Base-by-base conservation (phyloP, 2,797 vertebrate genomes). In the Harpagifer antarcticus region DNA sequence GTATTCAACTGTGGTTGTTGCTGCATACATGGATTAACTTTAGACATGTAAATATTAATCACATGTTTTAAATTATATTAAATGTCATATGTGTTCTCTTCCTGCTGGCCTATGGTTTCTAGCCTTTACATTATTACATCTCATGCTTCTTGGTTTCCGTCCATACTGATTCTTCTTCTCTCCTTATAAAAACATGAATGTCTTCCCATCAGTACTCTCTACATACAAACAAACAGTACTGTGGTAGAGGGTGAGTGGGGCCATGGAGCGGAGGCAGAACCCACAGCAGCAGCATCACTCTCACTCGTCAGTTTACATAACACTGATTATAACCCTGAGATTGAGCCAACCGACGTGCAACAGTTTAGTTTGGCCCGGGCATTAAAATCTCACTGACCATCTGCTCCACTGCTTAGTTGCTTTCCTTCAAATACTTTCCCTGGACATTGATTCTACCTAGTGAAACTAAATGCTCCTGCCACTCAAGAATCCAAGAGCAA, bases 371-470 rank as follows among this genome's bases (percentile, higher is more conserved):
- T 92, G 94, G 94, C 95, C 91, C 76, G 91, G 92, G 93, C 92
- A 95, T 95, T 96, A 95, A 94, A 95, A 92, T 92, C 91, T 84
- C 92, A 90, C 91, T 91, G 91, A 91, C 95, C 96, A 97, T 98
- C 96, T 98, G 96, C 90, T 96, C 89, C 63, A 72, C 81, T 89
- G 89, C 85, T 82, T 78, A 75, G 72, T 81, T 78, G 69, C 65
- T 83, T 88, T 86, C 76, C 78, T 83, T 90, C 78, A 88, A 83
- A 81, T 81, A 84, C 54, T 87, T 88, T 85, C 69, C 56, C 70
- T 72, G 64, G 76, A 79, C 53, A 65, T 37, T 76, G 74, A 57
- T 62, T 74, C 37, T 45, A 78, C 61, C 66, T 74, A 33, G 42
- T 54, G 54, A 54, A 60, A 55, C 37, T 64, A 31, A 49, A 3